Evolutionary conservation across 2,888 invertebrate genomes (phyloP).

Genomic region (Agrypnus murinus): DNA sequence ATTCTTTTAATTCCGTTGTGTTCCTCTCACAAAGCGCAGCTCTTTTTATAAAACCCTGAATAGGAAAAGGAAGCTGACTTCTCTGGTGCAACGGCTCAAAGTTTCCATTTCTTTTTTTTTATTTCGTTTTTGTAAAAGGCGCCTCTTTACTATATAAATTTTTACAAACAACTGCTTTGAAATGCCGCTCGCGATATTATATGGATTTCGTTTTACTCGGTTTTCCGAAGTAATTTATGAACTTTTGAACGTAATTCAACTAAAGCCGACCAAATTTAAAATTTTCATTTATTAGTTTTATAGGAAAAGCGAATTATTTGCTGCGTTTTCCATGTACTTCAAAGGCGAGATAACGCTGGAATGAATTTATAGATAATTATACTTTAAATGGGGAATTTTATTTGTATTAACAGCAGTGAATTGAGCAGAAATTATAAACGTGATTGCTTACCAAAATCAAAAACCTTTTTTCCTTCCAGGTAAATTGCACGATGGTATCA

Average conservation of each 20-base stretch:
- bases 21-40: not conserved
- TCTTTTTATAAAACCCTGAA: conserved; percentile 4
- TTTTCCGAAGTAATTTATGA: conserved; percentile 1
- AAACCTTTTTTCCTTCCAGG: no score
- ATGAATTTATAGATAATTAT: no score
- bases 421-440: no score
- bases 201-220: not conserved
- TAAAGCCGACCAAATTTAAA: not conserved
- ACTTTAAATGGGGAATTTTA: no score
- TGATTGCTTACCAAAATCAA: no score
- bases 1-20: conserved; percentile 32
- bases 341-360: not conserved
- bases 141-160: conserved; percentile 3
- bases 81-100: not conserved
- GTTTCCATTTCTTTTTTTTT: conserved; percentile 15
- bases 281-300: not conserved
- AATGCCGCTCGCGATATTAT: not conserved
- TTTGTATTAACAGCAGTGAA: no score
- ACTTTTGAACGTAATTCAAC: not conserved
- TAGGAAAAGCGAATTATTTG: conserved; percentile 9
- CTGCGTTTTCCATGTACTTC: not conserved
- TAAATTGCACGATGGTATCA: no score
- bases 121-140: not conserved
- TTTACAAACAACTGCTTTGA: conserved; percentile 10
- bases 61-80: conserved; percentile 1